Conservation (phyloP, 2,113 vertebrate species). For the Excalfactoria chinensis region DNA sequence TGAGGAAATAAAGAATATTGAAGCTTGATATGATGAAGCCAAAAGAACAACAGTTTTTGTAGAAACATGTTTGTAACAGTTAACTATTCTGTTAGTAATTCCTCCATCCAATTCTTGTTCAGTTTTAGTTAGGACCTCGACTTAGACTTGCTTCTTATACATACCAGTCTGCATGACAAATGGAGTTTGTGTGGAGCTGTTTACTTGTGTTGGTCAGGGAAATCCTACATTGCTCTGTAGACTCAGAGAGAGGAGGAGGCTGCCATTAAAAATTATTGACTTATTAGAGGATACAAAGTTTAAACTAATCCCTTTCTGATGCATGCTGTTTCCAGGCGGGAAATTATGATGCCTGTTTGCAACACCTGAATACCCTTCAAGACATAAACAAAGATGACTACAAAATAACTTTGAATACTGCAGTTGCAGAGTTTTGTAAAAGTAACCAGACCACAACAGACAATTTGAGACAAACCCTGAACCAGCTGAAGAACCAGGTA, state of each 20-base stretch:
- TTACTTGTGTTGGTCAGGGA: neutral
- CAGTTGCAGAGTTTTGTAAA: slow-evolving; percentile 94
- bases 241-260: neutral
- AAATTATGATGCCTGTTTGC: slow-evolving; percentile 90
- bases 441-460: slow-evolving; percentile 93
- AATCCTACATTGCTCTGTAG: neutral
- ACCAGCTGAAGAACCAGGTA: slow-evolving; percentile 95
- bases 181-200: neutral
- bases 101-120: neutral
- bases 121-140: neutral
- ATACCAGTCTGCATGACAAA: neutral
- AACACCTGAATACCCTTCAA: slow-evolving; percentile 89
- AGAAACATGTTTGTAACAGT: neutral
- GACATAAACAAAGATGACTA: slow-evolving; percentile 97
- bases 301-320: slow-evolving; percentile 24
- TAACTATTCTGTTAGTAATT: neutral
- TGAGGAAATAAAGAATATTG: neutral
- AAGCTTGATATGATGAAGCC: neutral
- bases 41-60: neutral
- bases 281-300: neutral
- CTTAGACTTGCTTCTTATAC: neutral
- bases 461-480: slow-evolving; percentile 89
- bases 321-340: slow-evolving; percentile 82
- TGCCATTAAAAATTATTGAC: neutral
- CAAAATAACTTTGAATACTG: slow-evolving; percentile 95